phyloP scores from a whole-genome alignment of 64 coral and sea anemone genomes.

The Stichodactyla mertensii region DNA sequence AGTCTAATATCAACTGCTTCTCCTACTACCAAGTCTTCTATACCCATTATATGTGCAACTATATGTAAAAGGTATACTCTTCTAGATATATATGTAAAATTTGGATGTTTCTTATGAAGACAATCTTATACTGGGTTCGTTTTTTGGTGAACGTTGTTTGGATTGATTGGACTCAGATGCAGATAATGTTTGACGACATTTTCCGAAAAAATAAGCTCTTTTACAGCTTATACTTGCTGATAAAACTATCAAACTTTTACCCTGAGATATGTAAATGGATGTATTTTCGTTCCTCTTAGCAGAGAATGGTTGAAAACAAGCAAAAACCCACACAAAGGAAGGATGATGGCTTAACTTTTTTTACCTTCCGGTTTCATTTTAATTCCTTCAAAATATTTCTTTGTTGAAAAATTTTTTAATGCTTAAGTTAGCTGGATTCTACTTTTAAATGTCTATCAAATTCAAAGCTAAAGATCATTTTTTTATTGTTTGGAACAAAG shows the following conservation, averaged over 20 bases:
- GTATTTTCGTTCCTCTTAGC: not conserved
- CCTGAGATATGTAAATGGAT: not conserved
- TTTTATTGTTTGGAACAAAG: too few species aligned
- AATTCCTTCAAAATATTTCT: not conserved
- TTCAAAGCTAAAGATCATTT: too few species aligned
- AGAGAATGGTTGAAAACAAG: too few species aligned
- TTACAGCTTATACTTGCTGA: not conserved
- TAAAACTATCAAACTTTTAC: not conserved
- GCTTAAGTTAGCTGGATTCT: too few species aligned
- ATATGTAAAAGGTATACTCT: constrained; percentile 49
- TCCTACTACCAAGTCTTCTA: constrained; percentile 34
- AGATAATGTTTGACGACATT: not conserved
- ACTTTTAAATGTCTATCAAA: too few species aligned
- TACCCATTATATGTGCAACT: constrained; percentile 43
- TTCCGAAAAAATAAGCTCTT: not conserved
- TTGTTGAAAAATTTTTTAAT: too few species aligned
- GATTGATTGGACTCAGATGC: not conserved
- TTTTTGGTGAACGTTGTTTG: not conserved
- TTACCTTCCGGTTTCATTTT: not conserved
- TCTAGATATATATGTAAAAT: not conserved
- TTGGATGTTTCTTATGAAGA: not conserved
- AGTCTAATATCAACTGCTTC: constrained; percentile 43
- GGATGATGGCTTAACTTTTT: not conserved
- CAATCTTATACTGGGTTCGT: not conserved
- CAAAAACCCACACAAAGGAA: not conserved